These are phyloP conservation scores for Aelia acuminata DNA, from an alignment of 2,888 invertebrate species.

Conservation along the genomic window DNA sequence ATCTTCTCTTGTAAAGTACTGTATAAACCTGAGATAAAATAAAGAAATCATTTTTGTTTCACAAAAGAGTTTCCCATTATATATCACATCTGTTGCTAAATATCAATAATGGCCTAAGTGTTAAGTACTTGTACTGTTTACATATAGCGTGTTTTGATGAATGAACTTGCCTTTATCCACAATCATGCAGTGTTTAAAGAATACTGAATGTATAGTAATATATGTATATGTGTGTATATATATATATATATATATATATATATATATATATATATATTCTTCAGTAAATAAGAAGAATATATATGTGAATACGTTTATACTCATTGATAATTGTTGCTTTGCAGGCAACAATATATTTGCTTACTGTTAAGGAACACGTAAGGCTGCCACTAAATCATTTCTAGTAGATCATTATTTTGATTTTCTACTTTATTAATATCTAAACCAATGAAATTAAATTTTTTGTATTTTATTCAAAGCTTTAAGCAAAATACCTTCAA, in stretches of 20 bases:
- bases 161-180: constrained; percentile 45
- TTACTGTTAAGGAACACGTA: constrained; percentile 21
- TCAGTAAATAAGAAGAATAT: too few relatives aligned
- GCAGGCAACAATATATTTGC: background rate
- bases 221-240: background rate
- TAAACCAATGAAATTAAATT: background rate
- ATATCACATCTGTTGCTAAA: constrained; percentile 54
- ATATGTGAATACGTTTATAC: background rate
- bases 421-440: background rate
- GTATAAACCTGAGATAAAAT: background rate
- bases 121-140: constrained; percentile 53
- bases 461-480: background rate
- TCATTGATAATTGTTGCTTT: background rate
- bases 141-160: constrained; percentile 28
- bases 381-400: constrained; percentile 25
- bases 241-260: constrained; percentile 14
- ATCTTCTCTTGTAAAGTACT: background rate
- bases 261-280: background rate
- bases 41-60: constrained; percentile 1
- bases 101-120: constrained; percentile 61
- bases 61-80: constrained; percentile 4
- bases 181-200: constrained; percentile 45
- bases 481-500: background rate
- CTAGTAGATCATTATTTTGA: background rate
- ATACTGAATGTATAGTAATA: constrained; percentile 3